phyloP scores from a whole-genome alignment of 2,113 vertebrate genomes.

The Chaetorhynchus papuensis region DNA sequence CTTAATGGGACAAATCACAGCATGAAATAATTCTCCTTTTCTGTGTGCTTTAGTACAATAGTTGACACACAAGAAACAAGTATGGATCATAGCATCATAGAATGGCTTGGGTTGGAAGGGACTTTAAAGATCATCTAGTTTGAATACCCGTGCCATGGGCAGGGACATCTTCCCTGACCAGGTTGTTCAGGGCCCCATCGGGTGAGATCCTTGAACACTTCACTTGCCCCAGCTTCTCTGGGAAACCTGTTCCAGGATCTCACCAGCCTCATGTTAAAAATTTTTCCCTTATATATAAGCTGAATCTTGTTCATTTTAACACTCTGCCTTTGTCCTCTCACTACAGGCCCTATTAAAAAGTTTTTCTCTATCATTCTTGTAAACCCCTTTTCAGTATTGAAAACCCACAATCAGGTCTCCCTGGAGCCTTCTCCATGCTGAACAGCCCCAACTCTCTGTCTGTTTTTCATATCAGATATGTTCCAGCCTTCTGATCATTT shows the following conservation, averaged over 20 bases:
- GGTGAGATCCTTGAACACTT: neutral
- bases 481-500: neutral
- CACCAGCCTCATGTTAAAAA: neutral
- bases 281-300: neutral
- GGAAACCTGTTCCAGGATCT: neutral
- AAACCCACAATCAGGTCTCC: neutral
- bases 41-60: neutral
- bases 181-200: neutral
- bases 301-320: neutral
- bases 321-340: neutral
- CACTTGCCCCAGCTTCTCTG: neutral
- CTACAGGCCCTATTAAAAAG: neutral
- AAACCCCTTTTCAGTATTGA: fast-evolving
- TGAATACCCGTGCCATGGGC: fast-evolving
- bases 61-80: neutral
- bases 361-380: neutral
- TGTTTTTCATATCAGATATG: neutral
- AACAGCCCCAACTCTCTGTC: neutral
- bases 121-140: neutral
- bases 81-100: neutral
- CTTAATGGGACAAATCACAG: neutral
- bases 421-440: neutral
- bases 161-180: neutral
- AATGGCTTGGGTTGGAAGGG: neutral
- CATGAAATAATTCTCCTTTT: neutral